Base-by-base conservation (phyloP, 2,113 vertebrate genomes). In the Amphiprion percula region DNA sequence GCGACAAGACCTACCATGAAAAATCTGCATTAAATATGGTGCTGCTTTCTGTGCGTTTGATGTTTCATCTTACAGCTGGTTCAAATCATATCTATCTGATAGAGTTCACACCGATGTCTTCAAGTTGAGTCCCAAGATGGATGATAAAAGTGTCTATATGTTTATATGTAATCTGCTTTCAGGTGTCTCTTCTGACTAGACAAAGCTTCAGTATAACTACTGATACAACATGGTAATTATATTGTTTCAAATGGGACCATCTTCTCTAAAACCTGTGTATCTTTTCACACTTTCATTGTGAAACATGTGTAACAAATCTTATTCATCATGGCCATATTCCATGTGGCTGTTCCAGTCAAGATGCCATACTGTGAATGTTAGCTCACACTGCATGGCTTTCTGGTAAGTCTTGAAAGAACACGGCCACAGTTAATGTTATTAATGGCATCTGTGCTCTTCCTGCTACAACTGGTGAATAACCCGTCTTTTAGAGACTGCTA, bases 211-310 rank as follows among this genome's bases (percentile, higher is more conserved):
- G 14, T 44, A 0, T 15, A 15, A 44, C 12, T 44, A 37, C 33
- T 44, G 41, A 14, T 11, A 41, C 9, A 41, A 41, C 9, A 41
- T 15, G 41, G 11, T 14, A 15, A 44, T 44, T 15, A 44, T 44
- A 15, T 15, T 44, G 41, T 44, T 15, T 44, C 41, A 44, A 15
- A 44, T 12, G 2, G 14, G 41, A 44, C 41, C 4, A 12, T 44
- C 2, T 44, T 2, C 41, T 44, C 4, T 44, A 44, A 44, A 44
- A 14, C 12, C 41, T 14, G 14, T 15, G 12, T 44, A 91, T 93
- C 88, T 88, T 94, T 94, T 84, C 15, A 44, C 47, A 65, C 39
- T 39, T 37, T 49, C 16, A 52, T n/a, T 8, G 11, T 53, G 39
- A 53, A 62, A 78, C 23, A 73, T 59, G 68, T 80, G 77, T 37